Evolutionary conservation across 2,113 vertebrate species (phyloP).

Genomic region (Chaetodon auriga): DNA sequence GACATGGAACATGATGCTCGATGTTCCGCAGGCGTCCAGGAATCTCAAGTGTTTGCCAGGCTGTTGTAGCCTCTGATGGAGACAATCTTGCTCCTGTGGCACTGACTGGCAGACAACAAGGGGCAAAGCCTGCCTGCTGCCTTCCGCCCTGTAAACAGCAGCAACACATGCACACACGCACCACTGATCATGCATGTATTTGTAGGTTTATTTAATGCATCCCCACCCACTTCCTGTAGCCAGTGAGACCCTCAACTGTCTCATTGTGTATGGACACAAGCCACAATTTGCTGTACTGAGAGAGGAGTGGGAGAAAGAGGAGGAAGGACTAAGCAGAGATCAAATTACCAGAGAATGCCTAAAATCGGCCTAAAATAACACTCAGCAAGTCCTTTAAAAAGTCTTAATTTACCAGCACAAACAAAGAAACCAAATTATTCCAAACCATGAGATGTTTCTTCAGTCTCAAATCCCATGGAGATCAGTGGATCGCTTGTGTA

Average conservation of each 20-base stretch:
- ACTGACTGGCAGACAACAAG: conserved; percentile 50
- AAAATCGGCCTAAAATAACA: conserved; percentile 47
- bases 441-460: conserved; percentile 26
- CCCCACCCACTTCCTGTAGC: conserved; percentile 22
- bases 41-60: conserved; percentile 60
- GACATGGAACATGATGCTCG: conserved; percentile 60
- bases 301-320: conserved; percentile 9
- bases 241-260: not conserved
- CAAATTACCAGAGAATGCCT: conserved; percentile 15
- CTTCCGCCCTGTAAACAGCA: not conserved
- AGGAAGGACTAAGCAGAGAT: not conserved
- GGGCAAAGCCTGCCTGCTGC: conserved; percentile 10
- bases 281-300: conserved; percentile 1
- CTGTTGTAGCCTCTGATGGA: conserved; percentile 40
- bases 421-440: conserved; percentile 21
- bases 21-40: conserved; percentile 64
- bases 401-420: conserved; percentile 20
- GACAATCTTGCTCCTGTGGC: conserved; percentile 55
- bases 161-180: not conserved
- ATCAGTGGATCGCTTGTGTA: conserved; percentile 27
- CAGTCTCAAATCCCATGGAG: conserved; percentile 12
- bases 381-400: conserved; percentile 1
- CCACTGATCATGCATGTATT: not conserved
- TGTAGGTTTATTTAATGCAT: conserved; percentile 9
- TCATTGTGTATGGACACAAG: conserved; percentile 38